phyloP scores from a whole-genome alignment of 2,888 invertebrate species.

The Anticlea derivata region DNA sequence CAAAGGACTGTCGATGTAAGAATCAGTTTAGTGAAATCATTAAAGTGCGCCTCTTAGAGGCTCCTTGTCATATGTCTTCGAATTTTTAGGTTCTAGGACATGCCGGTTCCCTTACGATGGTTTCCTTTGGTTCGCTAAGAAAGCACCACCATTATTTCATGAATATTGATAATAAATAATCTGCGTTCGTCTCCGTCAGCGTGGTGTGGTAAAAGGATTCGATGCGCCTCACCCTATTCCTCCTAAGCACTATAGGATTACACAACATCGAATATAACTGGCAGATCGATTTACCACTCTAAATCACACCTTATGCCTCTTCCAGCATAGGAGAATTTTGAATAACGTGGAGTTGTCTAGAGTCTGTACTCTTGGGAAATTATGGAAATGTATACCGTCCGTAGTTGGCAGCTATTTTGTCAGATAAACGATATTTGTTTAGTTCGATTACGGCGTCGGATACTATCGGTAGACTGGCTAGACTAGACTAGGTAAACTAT shows the following conservation, averaged over 20 bases:
- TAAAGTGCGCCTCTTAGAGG: too few species aligned
- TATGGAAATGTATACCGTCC: constrained; percentile 56
- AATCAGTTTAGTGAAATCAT: too few species aligned
- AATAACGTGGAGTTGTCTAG: constrained; percentile 5
- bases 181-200: too few species aligned
- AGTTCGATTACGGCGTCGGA: constrained; percentile 45
- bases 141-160: too few species aligned
- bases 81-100: too few species aligned
- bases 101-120: too few species aligned
- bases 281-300: constrained; percentile 38
- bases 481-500: background rate
- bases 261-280: constrained; percentile 51
- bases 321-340: background rate
- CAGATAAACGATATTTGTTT: constrained; percentile 59
- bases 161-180: too few species aligned
- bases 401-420: constrained; percentile 61
- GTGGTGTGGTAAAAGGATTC: constrained; percentile 6
- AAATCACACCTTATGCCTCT: background rate
- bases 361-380: constrained; percentile 55
- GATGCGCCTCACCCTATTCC: background rate
- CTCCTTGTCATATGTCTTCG: too few species aligned
- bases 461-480: constrained; percentile 16
- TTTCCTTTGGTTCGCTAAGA: too few species aligned
- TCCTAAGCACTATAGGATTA: constrained; percentile 44
- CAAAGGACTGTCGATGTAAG: too few species aligned